Conservation (phyloP, 2,888 invertebrate genomes). For the Pelosia muscerda region DNA sequence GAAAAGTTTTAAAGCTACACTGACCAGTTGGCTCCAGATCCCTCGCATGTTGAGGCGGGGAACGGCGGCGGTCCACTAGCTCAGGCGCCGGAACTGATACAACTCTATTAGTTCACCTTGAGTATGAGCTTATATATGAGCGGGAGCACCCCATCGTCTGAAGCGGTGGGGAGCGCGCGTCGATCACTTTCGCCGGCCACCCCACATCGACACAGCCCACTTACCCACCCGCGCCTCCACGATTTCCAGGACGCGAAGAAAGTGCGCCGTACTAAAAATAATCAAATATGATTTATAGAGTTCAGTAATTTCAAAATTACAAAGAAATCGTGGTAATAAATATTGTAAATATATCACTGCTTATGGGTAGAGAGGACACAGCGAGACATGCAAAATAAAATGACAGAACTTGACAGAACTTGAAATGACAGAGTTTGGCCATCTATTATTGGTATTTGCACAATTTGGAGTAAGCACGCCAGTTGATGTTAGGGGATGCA, state of each 20-base stretch:
- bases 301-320: neutral
- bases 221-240: conserved; percentile 13
- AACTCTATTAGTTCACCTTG: conserved; percentile 74
- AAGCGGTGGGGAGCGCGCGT: conserved; percentile 63
- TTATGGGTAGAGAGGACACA: too few species aligned
- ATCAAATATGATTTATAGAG: neutral
- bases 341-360: neutral
- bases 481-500: neutral
- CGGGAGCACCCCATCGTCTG: conserved; percentile 67
- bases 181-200: conserved; percentile 73
- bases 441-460: too few species aligned
- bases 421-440: neutral
- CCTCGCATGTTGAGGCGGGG: conserved; percentile 86
- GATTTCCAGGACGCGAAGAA: conserved; percentile 58
- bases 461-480: neutral
- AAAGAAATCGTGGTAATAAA: neutral
- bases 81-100: conserved; percentile 76
- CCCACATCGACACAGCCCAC: conserved; percentile 45
- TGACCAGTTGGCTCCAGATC: conserved; percentile 88
- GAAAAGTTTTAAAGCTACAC: conserved; percentile 64
- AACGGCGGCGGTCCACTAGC: conserved; percentile 73
- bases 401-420: neutral
- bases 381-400: too few species aligned
- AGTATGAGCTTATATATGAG: conserved; percentile 72
- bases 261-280: conserved; percentile 15